phyloP scores from a whole-genome alignment of 2,113 vertebrate genomes.

The Oncorhynchus tshawytscha region DNA sequence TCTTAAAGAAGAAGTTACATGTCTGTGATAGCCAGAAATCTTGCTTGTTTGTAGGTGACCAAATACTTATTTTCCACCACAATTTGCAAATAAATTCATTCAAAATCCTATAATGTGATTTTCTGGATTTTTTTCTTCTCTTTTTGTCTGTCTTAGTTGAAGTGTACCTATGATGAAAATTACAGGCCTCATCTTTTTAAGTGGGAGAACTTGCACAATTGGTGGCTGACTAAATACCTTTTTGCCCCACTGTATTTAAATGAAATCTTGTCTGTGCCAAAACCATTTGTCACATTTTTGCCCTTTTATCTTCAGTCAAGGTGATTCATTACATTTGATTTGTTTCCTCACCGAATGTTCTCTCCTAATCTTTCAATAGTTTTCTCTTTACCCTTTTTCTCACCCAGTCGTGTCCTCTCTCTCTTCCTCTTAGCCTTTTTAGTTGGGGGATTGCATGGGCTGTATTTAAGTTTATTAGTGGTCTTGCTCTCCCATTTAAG shows the following conservation, averaged over 20 bases:
- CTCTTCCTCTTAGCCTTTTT: slow-evolving; percentile 26
- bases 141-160: no score
- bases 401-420: not conserved
- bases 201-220: no score
- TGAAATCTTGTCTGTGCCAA: slow-evolving; percentile 36
- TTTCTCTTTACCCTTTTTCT: not conserved
- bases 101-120: no score
- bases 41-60: no score
- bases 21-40: no score
- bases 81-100: no score
- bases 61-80: no score
- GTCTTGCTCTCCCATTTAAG: slow-evolving; percentile 43
- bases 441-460: slow-evolving; percentile 38
- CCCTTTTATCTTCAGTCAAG: slow-evolving; percentile 39
- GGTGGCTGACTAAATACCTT: no score
- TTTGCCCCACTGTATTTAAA: slow-evolving; percentile 20
- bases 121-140: no score
- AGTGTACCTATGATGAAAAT: no score
- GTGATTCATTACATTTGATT: not conserved
- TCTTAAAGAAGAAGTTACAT: no score
- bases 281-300: slow-evolving; percentile 46
- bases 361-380: not conserved
- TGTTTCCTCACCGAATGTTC: slow-evolving; percentile 11
- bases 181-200: no score
- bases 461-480: slow-evolving; percentile 54